Base-by-base conservation (phyloP, 2,113 vertebrate species). In the Gymnocephalus cernua region DNA sequence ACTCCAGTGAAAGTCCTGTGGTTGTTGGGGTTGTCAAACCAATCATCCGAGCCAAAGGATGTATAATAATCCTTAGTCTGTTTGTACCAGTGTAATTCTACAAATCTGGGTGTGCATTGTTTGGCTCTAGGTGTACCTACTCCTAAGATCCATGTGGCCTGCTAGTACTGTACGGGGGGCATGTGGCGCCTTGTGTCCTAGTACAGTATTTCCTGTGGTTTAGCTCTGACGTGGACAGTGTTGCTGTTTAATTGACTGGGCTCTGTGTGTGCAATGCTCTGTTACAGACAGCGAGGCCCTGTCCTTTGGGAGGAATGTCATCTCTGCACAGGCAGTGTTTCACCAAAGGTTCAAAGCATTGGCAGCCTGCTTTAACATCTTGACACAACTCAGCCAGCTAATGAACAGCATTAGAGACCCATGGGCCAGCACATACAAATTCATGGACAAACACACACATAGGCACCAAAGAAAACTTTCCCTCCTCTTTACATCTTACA, bases 171-270 rank as follows among this genome's bases (percentile, higher is more conserved):
- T 47, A 48, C 58, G 45, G 62, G 14, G 45, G 6, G 12, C 70
- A 57, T 85, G 58, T 63, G 69, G 58, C 13, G 15, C 57, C 71
- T 56, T 66, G 72, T 83, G 80, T 63, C 80, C 77, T 38, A 7
- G 51, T 53, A 21, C 32, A 7, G 51, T 53, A 21, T 68, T 84
- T 81, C 80, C 80, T 79, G 78, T 70, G 73, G 74, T 73, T 71
- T 63, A 66, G 70, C 68, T 86, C 66, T 66, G 80, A 80, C 89
- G 79, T 89, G 86, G 86, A 69, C 74, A 19, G 56, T 69, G 80
- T 75, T 89, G 71, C 73, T 83, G 54, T 89, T 64, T 91, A 92
- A 93, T 90, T 91, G 89, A 92, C 90, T 88, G 77, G 80, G 74
- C 76, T 91, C 71, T 82, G 65, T 86, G 88, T 90, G 79, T 88